Conservation (phyloP, 2,113 vertebrate genomes). For the Vulpes vulpes region DNA sequence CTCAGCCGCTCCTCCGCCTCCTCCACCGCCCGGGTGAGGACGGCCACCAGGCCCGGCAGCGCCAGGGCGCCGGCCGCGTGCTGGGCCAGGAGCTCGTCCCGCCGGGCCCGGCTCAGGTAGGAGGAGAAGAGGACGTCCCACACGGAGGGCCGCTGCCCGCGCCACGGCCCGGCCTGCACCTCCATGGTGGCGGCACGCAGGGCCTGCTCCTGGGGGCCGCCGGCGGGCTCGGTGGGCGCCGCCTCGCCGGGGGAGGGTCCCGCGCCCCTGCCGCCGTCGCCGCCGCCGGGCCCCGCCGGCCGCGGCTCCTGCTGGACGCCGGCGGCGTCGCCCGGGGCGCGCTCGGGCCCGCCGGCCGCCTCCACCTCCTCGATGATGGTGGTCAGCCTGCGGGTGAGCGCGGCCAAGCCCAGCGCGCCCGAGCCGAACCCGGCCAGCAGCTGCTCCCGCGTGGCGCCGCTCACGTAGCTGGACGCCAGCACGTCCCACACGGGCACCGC, state of each 20-base stretch:
- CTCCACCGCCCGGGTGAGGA: slow-evolving; percentile 74
- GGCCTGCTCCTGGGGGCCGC: slow-evolving; percentile 69
- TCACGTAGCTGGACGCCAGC: slow-evolving; percentile 76
- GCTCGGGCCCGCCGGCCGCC: background rate
- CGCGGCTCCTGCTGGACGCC: accelerated
- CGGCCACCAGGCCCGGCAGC: slow-evolving; percentile 74
- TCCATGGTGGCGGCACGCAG: slow-evolving; percentile 69
- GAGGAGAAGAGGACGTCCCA: slow-evolving; percentile 92
- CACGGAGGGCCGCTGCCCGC: slow-evolving; percentile 68
- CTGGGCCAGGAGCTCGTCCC: slow-evolving; percentile 76
- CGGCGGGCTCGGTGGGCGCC: no score
- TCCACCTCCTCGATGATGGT: slow-evolving; percentile 61
- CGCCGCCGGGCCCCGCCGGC: accelerated
- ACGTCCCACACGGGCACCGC: slow-evolving; percentile 81
- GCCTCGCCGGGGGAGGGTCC: no score
- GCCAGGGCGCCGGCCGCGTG: slow-evolving; percentile 75
- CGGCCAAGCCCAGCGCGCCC: slow-evolving; percentile 83
- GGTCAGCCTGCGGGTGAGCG: slow-evolving; percentile 75
- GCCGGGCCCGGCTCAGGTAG: slow-evolving; percentile 86
- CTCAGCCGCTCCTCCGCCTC: slow-evolving; percentile 59
- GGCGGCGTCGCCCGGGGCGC: accelerated
- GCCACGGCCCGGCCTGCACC: slow-evolving; percentile 63
- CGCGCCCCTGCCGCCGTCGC: background rate
- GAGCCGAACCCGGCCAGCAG: slow-evolving; percentile 87
- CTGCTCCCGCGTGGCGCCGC: slow-evolving; percentile 83